Percentiles rank a stretch among this genome's conserved stretches.
phyloP scores from a whole-genome alignment of 1,140 invertebrate species.

The Apis mellifera region DNA sequence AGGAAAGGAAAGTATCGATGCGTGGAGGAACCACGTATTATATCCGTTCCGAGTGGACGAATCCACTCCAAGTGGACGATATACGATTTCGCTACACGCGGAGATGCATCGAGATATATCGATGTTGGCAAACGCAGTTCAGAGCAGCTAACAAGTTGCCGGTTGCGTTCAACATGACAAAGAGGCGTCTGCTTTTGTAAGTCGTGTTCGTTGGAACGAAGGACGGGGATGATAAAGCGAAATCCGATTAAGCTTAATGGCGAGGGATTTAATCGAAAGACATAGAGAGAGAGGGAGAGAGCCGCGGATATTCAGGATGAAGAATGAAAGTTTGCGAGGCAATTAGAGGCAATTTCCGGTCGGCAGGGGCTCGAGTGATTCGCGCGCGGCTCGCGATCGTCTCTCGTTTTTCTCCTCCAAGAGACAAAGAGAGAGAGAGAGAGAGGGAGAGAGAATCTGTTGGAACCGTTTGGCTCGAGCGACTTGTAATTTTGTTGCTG shows the following conservation, averaged over 20 bases:
- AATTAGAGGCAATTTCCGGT: slow-evolving; percentile 39
- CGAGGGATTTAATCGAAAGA: slow-evolving; percentile 3
- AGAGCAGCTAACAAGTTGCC: neutral
- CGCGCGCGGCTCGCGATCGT: slow-evolving; percentile 12
- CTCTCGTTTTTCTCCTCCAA: slow-evolving; percentile 10
- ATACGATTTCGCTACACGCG: no score
- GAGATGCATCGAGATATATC: no score
- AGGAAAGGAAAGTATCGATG: no score
- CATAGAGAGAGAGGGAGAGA: neutral
- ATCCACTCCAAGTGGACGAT: no score
- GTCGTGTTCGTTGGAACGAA: neutral
- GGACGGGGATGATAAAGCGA: slow-evolving; percentile 20
- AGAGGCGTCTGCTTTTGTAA: slow-evolving; percentile 6
- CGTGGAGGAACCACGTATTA: no score
- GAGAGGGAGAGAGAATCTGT: neutral
- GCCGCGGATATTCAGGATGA: slow-evolving; percentile 12
- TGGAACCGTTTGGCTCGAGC: neutral
- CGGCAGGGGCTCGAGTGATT: slow-evolving; percentile 22
- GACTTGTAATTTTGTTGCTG: slow-evolving; percentile 37
- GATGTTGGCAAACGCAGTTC: neutral
- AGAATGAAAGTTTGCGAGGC: slow-evolving; percentile 35
- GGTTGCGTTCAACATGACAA: neutral
- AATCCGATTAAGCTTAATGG: slow-evolving; percentile 18
- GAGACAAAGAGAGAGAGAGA: neutral
- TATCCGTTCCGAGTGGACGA: no score